Percentiles rank a stretch among this genome's conserved stretches.
These are phyloP conservation scores for Montipora capricornis DNA, from an alignment of 64 coral and sea anemone species.

Conservation along the genomic window DNA sequence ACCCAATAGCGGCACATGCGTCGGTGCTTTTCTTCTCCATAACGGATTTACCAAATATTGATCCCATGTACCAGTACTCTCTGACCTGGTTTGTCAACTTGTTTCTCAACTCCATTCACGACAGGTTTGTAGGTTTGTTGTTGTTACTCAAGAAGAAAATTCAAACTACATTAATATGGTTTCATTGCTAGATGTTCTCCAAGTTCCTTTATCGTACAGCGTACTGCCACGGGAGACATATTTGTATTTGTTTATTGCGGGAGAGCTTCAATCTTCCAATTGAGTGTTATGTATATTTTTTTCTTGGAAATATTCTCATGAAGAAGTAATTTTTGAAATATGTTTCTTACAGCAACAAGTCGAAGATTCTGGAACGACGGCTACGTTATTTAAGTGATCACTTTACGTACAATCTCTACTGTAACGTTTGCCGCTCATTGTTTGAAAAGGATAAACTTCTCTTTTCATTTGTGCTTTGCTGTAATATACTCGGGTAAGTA, in stretches of 20 bases:
- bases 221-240: too few relatives aligned
- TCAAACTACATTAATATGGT: too few relatives aligned
- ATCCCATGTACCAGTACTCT: conserved; percentile 99
- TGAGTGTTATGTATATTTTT: background rate
- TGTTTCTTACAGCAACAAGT: conserved; percentile 87
- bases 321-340: background rate
- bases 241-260: too few relatives aligned
- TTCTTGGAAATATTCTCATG: background rate
- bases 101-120: conserved; percentile 98
- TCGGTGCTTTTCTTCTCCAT: conserved; percentile 99
- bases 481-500: conserved; percentile 95
- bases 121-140: conserved; percentile 77
- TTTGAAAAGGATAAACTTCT: conserved; percentile 99
- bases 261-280: background rate
- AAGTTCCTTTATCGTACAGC: too few relatives aligned
- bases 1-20: conserved; percentile 93
- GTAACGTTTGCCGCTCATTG: conserved; percentile 97
- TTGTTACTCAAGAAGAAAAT: background rate
- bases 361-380: conserved; percentile 96
- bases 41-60: conserved; percentile 97
- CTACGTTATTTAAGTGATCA: conserved; percentile 98
- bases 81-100: conserved; percentile 99
- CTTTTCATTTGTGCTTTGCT: conserved; percentile 95
- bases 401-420: conserved; percentile 99
- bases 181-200: too few relatives aligned